Evolutionary conservation across 2,113 vertebrate species (phyloP).

Genomic region (Leucosticte australis): DNA sequence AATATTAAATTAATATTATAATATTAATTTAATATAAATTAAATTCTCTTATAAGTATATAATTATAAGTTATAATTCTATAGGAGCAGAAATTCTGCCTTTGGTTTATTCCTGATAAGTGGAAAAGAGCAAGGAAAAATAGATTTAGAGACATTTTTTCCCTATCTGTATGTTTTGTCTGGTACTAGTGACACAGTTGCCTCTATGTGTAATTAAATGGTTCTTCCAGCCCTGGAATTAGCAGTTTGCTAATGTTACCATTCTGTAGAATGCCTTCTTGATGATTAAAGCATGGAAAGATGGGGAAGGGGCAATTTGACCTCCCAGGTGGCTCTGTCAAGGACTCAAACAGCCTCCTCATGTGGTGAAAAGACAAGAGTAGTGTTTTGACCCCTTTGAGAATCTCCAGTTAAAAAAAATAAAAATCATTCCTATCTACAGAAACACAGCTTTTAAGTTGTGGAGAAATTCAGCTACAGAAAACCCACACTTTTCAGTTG

Average conservation of each 20-base stretch:
- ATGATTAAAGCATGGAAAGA: neutral
- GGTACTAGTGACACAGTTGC: neutral
- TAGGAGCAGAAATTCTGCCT: neutral
- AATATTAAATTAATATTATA: too few species aligned
- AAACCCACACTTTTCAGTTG: neutral
- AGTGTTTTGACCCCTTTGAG: neutral
- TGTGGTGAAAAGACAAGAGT: neutral
- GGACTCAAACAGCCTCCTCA: neutral
- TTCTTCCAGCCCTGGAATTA: neutral
- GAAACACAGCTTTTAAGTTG: neutral
- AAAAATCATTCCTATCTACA: neutral
- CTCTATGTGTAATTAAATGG: neutral
- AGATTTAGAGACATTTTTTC: neutral
- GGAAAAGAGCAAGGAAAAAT: neutral
- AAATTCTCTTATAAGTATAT: too few species aligned
- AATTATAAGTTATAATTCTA: neutral
- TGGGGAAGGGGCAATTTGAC: neutral
- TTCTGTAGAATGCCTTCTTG: neutral
- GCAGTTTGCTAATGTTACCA: neutral
- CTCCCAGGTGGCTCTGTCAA: neutral
- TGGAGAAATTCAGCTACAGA: neutral
- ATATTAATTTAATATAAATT: too few species aligned
- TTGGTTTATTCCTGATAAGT: neutral
- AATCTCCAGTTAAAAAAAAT: neutral
- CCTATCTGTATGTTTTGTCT: neutral